Percentiles rank a stretch among this genome's conserved stretches.
phyloP scores from a whole-genome alignment of 2,113 vertebrate genomes.

The Spilogale gracilis region DNA sequence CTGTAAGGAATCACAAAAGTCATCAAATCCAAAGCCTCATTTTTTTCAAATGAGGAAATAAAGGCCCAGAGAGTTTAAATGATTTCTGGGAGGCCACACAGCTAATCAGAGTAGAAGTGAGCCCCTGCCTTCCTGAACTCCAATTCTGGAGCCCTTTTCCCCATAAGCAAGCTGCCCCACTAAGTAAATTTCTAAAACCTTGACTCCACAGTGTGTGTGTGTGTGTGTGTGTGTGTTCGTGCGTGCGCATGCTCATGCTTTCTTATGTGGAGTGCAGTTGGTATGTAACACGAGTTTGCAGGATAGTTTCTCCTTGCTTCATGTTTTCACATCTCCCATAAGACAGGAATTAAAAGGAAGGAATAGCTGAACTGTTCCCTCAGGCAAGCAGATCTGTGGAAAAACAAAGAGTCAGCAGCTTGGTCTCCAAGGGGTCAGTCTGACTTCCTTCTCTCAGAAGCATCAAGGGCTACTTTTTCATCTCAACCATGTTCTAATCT shows the following conservation, averaged over 20 bases:
- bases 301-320: conserved; percentile 21
- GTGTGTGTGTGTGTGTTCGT: neutral
- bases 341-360: conserved; percentile 72
- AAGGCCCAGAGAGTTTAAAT: conserved; percentile 17
- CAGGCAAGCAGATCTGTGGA: conserved; percentile 54
- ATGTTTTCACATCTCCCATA: conserved; percentile 40
- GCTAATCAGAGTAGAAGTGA: neutral
- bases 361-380: conserved; percentile 48
- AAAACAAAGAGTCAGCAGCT: conserved; percentile 65
- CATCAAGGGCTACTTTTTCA: neutral
- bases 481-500: neutral
- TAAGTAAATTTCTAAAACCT: neutral
- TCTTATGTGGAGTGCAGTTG: neutral
- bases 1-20: conserved; percentile 11
- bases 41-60: neutral
- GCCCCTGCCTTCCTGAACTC: neutral
- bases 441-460: conserved; percentile 37
- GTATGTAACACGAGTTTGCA: neutral
- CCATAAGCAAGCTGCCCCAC: neutral
- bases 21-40: neutral
- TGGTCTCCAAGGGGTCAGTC: conserved; percentile 6
- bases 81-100: neutral
- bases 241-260: neutral
- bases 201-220: neutral
- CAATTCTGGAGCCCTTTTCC: neutral